Evolutionary conservation across 2,888 invertebrate species (phyloP), one percentile per base, ranked within the genome.

Genomic region (Eugnorisma glareosa): DNA sequence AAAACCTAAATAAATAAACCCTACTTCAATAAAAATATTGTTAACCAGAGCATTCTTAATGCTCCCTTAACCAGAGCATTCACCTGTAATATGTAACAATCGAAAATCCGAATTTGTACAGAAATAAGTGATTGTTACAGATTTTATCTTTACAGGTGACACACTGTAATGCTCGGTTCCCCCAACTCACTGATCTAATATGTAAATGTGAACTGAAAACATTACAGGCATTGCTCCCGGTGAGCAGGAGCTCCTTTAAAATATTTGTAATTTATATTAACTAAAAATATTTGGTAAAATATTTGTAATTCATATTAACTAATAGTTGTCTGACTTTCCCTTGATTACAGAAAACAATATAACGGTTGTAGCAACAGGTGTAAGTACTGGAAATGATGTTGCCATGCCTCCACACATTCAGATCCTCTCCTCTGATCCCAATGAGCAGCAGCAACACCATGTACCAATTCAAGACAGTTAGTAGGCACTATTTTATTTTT

Each of bases 361-460:
- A 82, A 96, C 97, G 24, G 97, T 97, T 43, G 97, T 97, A 37
- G 95, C 97, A 0, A 94, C 96, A 2, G 95, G 96, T 67, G 96
- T 96, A 2, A 92, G 92, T 77, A 89, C 92, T 28, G 92, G 92
- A 51, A 96, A 95, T 89, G 96, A 96, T 51, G 96, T 96, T 43
- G 73, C 93, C 5, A 96, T 96, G 95, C 95, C 95, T 7, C 96
- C 96, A n/a, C 96, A 96, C 76, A 96, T 96, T 81, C 96, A 96
- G 86, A 96, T 96, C 73, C 92, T 96, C 3, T 95, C 96, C 24
- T 93, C 95, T 11, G 96, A 96, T 68, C 93, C 91, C 4, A 93
- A 83, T 88, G 96, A 96, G 24, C 96, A 94, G 77, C 95, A 94
- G 63, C 95, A 95, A 75, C 96, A 95, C 81, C 96, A 96, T 91